Base-by-base conservation (phyloP, 2,113 vertebrate species). In the Ammospiza nelsoni region DNA sequence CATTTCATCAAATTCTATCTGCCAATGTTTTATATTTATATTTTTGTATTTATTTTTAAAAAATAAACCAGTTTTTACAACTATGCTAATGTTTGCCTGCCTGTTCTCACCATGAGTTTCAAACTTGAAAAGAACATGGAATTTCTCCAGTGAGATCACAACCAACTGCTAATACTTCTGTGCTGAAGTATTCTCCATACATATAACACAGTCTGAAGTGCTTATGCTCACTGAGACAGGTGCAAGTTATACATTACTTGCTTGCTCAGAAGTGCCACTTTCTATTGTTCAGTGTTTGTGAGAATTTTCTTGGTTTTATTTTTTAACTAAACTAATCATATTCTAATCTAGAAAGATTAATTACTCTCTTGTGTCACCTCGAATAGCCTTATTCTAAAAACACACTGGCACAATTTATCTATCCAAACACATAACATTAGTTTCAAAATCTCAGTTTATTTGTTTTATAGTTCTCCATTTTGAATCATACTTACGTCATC, bases 11-110 rank as follows among this genome's bases (percentile, higher is more conserved):
- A 97, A 98, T 98, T 98, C 97, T 98, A 98, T 98, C 98, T 98
- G 98, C 98, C 98, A 98, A 99, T 99, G 99, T 99, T 99, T 99
- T 99, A 99, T 99, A 99, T 99, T 99, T 99, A 99, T 99, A 99
- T 99, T 99, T 99, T 99, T 99, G 99, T 99, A 99, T 99, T 99
- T 99, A 99, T 99, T 99, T 98, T 99, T 99, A 96, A 98, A 98
- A 99, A 99, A 98, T 98, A 98, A 98, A 98, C 97, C 97, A 95
- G 98, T 98, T 98, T 98, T 98, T 98, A 98, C 98, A 98, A 98
- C 98, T 97, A 98, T 65, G 23, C 86, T 96, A 84, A 83, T 94
- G 91, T 23, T 84, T 97, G 92, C 67, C 84, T 97, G 27, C 61
- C 71, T 96, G 7, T 87, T 85, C 25, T 58, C 31, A 66, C 71